These are phyloP conservation scores for Coenobita brevimanus DNA, from an alignment of 1,140 invertebrate genomes.

Conservation along the genomic window DNA sequence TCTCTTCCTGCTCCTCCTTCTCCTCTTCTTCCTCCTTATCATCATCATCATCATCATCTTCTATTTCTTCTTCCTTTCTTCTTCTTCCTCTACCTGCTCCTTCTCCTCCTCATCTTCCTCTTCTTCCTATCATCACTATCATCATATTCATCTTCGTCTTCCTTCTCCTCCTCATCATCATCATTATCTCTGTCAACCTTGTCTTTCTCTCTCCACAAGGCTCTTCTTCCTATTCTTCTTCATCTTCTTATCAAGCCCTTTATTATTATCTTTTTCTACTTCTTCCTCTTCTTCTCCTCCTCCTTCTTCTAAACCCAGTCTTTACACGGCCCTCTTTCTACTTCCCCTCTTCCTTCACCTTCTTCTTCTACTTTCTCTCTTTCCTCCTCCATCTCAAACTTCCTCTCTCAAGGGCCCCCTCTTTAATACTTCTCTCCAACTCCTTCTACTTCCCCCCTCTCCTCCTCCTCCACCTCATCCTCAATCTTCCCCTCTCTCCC, in stretches of 20 bases:
- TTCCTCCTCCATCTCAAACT: neutral
- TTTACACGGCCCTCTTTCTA: too few species aligned
- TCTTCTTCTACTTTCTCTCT: too few species aligned
- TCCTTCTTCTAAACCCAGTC: too few species aligned
- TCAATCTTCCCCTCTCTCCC: slow-evolving; percentile 69
- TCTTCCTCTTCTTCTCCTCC: too few species aligned
- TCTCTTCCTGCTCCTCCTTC: neutral
- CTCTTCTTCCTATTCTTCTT: slow-evolving; percentile 7
- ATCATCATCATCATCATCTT: neutral
- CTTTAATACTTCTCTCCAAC: neutral
- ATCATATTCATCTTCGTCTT: neutral
- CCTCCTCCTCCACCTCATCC: neutral
- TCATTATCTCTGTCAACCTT: neutral
- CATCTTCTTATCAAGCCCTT: neutral
- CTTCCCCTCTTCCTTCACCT: too few species aligned
- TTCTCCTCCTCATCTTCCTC: neutral
- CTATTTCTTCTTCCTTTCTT: neutral
- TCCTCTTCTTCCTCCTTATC: neutral
- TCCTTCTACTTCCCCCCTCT: too few species aligned
- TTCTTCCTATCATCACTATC: neutral
- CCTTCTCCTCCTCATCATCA: neutral
- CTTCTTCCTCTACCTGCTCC: neutral
- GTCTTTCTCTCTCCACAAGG: neutral
- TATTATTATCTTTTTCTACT: too few species aligned
- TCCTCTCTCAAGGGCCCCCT: neutral